Evolutionary conservation across 2,113 vertebrate genomes (phyloP).

Genomic region (Phaethornis superciliosus): DNA sequence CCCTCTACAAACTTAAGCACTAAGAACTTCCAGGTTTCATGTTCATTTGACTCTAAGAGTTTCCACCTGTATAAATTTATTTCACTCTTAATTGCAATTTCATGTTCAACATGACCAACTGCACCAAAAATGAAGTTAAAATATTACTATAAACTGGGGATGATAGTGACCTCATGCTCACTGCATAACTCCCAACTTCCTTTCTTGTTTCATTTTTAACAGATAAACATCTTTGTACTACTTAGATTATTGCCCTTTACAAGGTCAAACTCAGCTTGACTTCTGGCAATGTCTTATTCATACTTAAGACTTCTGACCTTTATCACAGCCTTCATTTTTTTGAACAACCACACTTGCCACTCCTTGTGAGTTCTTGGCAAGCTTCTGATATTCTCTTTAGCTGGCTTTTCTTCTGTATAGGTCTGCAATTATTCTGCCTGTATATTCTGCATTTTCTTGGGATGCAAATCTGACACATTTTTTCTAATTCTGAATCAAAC

Average conservation of each 20-base stretch:
- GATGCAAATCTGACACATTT: background rate
- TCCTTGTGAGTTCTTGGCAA: background rate
- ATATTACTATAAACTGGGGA: background rate
- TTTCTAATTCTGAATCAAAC: constrained; percentile 4
- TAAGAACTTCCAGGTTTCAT: background rate
- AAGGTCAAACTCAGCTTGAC: constrained; percentile 40
- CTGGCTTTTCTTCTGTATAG: background rate
- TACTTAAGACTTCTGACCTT: constrained; percentile 1
- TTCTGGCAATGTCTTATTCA: background rate
- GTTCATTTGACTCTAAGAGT: background rate
- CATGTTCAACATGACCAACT: background rate
- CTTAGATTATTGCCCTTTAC: background rate
- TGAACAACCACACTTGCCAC: background rate
- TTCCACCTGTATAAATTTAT: background rate
- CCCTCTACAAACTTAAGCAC: background rate
- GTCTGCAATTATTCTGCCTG: background rate
- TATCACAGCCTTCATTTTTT: background rate
- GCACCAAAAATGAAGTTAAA: background rate
- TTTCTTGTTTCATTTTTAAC: background rate
- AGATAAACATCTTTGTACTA: background rate
- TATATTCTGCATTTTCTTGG: background rate
- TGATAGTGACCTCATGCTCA: background rate
- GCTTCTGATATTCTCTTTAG: background rate
- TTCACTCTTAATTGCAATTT: background rate
- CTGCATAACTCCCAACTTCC: background rate